These are phyloP conservation scores for Neofelis nebulosa DNA, from an alignment of 2,113 vertebrate species.

Conservation along the genomic window DNA sequence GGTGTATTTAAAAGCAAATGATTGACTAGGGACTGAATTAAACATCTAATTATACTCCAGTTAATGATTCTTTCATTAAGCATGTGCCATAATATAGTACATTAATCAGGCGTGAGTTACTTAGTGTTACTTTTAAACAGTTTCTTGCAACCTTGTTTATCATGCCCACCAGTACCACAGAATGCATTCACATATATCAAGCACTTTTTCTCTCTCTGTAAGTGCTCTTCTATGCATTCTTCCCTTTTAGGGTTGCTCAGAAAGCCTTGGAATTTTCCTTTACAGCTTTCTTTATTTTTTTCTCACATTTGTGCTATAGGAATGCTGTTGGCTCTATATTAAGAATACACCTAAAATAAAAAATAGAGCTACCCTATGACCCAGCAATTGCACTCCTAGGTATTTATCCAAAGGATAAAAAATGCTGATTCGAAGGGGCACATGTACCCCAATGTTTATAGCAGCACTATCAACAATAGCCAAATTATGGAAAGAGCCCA, in stretches of 20 bases:
- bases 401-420: no score
- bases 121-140: conserved; percentile 35
- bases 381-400: no score
- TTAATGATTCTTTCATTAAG: conserved; percentile 74
- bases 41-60: conserved; percentile 58
- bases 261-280: not conserved
- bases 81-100: conserved; percentile 48
- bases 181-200: not conserved
- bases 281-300: not conserved
- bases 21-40: conserved; percentile 61
- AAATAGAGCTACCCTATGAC: no score
- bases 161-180: not conserved
- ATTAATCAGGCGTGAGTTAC: conserved; percentile 55
- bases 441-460: no score
- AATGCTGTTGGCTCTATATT: not conserved
- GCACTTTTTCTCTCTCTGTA: not conserved
- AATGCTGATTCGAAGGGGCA: no score
- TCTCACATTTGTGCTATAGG: not conserved
- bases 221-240: not conserved
- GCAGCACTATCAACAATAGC: no score
- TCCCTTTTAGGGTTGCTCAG: not conserved
- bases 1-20: conserved; percentile 62
- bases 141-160: conserved; percentile 54
- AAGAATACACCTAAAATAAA: not conserved
- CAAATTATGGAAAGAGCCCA: no score